Evolutionary conservation across 1,140 invertebrate species (phyloP), one percentile per base, ranked within the genome.

Genomic region (Penaeus indicus): DNA sequence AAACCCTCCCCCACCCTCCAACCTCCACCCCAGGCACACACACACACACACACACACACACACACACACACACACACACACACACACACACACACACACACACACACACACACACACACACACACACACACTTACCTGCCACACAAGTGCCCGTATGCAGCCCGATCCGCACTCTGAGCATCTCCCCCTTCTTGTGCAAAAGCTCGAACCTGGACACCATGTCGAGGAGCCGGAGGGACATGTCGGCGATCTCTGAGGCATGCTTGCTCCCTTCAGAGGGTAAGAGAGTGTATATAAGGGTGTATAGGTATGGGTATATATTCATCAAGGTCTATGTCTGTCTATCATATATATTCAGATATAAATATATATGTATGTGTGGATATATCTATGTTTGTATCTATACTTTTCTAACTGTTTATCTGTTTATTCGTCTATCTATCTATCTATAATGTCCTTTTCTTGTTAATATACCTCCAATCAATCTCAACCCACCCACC

Each of bases 181-280:
- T 92, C 88, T 94, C 94, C 2, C 92, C 91, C 5, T 94, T 94
- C 85, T 94, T 91, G 90, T 95, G 95, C 5, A 94, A 94, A 25
- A 95, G 94, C n/a, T 91, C 90, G 61, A 94, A 95, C 0, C 91
- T 92, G 60, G 93, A 89, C 42, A 94, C 91, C 8, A 93, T 93
- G 10, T 92, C 91, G 86, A 95, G 92, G 7, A 95, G 92, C 5
- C 94, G 93, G 5, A 99, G 93, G 1, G 98, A 96, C 98, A 99
- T 98, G 0, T 97, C 98, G 3, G 98, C 97, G 86, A 99, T 98
- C 94, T 99, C 97, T 32, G 97, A 97, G 0, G 97, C 97, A 93
- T 99, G 98, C 80, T 54, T 95, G 94, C 92, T 97, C 95, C 63
- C 96, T 96, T 87, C 85, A 19, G 16, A 38, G 32, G 16, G 2